These are phyloP conservation scores for Crotalus viridis DNA, from an alignment of 2,113 vertebrate species.

Conservation along the genomic window DNA sequence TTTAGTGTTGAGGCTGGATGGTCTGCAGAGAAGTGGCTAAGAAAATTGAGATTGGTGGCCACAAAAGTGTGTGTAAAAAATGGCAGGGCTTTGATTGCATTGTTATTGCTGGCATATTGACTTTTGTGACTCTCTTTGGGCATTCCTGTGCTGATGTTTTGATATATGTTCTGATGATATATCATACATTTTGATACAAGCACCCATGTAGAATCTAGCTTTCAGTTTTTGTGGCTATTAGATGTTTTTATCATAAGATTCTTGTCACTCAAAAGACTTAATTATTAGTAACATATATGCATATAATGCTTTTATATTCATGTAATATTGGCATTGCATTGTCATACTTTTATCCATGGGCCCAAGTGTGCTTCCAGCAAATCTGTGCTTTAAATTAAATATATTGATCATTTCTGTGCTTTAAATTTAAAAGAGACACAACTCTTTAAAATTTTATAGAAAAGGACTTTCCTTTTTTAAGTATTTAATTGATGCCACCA, in stretches of 20 bases:
- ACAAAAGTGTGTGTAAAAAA: not conserved
- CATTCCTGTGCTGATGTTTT: not conserved
- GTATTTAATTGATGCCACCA: not conserved
- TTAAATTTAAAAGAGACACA: not conserved
- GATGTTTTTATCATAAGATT: not conserved
- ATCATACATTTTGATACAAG: not conserved
- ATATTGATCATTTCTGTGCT: not conserved
- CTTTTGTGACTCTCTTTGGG: not conserved
- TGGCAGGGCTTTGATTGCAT: not conserved
- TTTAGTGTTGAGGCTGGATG: not conserved
- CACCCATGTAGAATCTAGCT: not conserved
- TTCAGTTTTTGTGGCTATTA: not conserved
- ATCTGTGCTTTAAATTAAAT: not conserved
- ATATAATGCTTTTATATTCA: not conserved
- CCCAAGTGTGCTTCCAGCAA: not conserved
- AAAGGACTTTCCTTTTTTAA: not conserved
- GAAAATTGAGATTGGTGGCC: not conserved
- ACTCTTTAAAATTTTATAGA: rapidly evolving
- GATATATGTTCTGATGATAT: not conserved
- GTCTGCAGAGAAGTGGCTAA: not conserved
- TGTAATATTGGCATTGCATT: not conserved
- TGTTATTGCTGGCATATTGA: not conserved
- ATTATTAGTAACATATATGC: not conserved
- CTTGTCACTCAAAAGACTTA: not conserved
- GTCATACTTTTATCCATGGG: not conserved